Conservation (phyloP, 2,888 invertebrate species). For the Notodonta ziczac region DNA sequence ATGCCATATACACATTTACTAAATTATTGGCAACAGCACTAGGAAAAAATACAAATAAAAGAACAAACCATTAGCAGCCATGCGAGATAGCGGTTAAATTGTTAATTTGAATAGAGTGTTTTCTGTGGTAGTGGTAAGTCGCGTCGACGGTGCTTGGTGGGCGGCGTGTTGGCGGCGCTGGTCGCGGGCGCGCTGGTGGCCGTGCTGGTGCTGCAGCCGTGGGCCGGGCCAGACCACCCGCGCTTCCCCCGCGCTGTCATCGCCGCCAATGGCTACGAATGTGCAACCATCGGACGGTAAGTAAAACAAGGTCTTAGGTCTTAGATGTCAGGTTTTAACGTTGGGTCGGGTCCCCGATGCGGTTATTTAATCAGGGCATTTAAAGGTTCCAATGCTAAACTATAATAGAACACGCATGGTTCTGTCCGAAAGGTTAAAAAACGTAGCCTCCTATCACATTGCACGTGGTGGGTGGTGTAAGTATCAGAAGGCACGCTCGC, state of each 20-base stretch:
- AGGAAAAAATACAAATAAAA: background rate
- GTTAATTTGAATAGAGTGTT: conserved; percentile 7
- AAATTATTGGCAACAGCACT: background rate
- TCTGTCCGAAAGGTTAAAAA: no score
- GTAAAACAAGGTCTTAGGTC: conserved; percentile 11
- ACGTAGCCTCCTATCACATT: no score
- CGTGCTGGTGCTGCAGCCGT: conserved; percentile 74
- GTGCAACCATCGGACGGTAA: conserved; percentile 89
- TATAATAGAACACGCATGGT: no score
- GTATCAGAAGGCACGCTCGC: no score
- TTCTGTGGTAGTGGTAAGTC: conserved; percentile 45
- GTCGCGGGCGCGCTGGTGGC: conserved; percentile 72
- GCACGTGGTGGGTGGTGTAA: no score
- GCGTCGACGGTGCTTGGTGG: conserved; percentile 58
- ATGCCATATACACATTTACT: no score
- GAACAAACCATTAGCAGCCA: background rate
- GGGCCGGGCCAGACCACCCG: conserved; percentile 63
- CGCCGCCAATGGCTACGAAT: conserved; percentile 90
- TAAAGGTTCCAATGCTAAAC: no score
- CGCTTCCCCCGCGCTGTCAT: conserved; percentile 85
- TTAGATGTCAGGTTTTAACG: no score
- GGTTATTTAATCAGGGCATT: no score
- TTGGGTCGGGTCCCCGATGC: no score
- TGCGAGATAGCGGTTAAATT: background rate
- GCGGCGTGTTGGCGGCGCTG: conserved; percentile 73